Percentiles rank a stretch among this genome's conserved stretches.
Conservation (phyloP, 2,888 invertebrate genomes). For the Chironomus tentans region DNA sequence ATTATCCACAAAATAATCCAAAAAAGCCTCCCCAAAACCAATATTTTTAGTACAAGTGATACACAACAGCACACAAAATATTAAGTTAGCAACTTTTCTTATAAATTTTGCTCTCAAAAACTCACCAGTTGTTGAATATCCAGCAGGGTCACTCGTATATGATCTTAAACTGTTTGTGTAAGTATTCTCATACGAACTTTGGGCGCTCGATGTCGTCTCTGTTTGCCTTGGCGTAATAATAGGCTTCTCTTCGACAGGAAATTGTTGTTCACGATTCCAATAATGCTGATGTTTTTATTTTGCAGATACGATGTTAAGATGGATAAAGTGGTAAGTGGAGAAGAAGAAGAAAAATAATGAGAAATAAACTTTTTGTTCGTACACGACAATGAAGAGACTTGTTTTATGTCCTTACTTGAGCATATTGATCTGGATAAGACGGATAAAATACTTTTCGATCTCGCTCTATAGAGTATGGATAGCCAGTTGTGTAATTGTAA, state of each 20-base stretch:
- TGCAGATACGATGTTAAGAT: background rate
- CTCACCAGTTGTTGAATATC: conserved; percentile 39
- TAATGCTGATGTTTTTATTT: background rate
- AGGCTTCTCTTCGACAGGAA: conserved; percentile 31
- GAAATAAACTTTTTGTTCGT: background rate
- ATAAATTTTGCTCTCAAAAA: background rate
- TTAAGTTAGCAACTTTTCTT: background rate
- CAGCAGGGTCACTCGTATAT: conserved; percentile 38
- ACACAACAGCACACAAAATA: background rate
- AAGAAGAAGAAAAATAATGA: background rate
- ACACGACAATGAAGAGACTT: conserved; percentile 8
- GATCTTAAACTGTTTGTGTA: conserved; percentile 40
- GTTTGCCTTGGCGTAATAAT: conserved; percentile 35
- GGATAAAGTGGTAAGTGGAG: background rate
- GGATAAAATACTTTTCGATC: conserved; percentile 42
- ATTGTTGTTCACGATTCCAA: conserved; percentile 41
- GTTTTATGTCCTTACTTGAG: conserved; percentile 35
- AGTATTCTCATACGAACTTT: conserved; percentile 40
- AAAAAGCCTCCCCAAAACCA: no score
- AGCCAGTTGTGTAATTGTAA: conserved; percentile 33
- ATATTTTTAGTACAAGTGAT: no score
- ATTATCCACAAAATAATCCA: no score
- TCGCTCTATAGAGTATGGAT: conserved; percentile 40
- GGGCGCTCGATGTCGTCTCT: conserved; percentile 40
- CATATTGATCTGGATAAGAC: conserved; percentile 42